Conservation (phyloP, 35 echinoderm and acorn worm genomes). For the Ophiothrix spiculata region DNA sequence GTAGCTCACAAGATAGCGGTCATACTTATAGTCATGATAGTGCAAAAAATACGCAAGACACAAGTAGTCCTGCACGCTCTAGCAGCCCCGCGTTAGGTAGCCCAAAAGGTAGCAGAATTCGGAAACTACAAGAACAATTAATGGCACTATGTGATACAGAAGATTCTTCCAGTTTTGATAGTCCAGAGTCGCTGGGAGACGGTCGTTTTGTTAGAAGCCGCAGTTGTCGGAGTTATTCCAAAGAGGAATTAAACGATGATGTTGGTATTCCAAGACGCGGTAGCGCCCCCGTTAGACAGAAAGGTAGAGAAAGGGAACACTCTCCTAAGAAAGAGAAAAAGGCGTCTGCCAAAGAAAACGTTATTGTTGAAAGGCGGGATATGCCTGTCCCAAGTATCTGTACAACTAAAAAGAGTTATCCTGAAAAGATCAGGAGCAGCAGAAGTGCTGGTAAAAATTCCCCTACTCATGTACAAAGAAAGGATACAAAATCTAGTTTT, state of each 20-base stretch:
- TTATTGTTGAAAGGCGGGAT: background rate
- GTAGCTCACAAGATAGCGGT: background rate
- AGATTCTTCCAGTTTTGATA: background rate
- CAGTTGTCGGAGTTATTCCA: background rate
- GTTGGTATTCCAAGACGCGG: background rate
- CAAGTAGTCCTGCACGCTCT: background rate
- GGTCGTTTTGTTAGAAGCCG: background rate
- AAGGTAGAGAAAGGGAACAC: background rate
- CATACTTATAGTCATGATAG: background rate
- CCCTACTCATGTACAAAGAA: background rate
- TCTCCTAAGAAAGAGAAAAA: background rate
- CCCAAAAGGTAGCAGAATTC: background rate
- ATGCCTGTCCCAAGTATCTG: background rate
- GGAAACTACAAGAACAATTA: background rate
- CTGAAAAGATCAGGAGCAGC: background rate
- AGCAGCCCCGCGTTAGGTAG: background rate
- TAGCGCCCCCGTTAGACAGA: background rate
- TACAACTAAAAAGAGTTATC: background rate
- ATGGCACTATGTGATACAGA: background rate
- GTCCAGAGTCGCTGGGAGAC: background rate
- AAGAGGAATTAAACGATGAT: background rate
- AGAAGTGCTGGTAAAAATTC: too few relatives aligned
- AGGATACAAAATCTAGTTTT: background rate
- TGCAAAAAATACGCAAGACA: background rate
- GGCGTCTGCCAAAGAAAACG: background rate